Evolutionary conservation across 2,113 vertebrate species (phyloP), one percentile per base, ranked within the genome.

Genomic region (Halcyon senegalensis): DNA sequence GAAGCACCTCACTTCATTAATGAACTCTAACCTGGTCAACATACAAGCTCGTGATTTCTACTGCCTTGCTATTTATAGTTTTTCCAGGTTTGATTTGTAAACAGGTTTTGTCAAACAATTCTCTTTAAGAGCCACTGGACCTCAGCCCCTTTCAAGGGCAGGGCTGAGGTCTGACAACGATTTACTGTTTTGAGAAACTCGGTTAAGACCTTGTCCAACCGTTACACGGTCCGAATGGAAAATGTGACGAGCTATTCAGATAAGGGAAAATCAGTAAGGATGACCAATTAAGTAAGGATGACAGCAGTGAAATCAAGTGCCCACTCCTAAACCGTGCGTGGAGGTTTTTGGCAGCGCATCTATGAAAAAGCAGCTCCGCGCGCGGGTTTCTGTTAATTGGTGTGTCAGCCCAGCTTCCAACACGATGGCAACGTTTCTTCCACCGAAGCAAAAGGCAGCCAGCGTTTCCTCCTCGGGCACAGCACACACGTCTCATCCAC

Each of bases 191-290:
- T 14, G 4, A 69, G 53, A 88, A 81, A 78, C 51, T 66, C 4
- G 8, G 15, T 9, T 8, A 37, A 43, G 67, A 51, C 28, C 66
- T 53, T n/a, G 56, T 21, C 46, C 60, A 51, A 25, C n/a, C 33
- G 4, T 20, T 55, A 39, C 37, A 39, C 20, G 12, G 63, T 5
- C 24, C 43, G 48, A 37, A 67, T 13, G 1, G 4, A 83, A 80
- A 86, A 69, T 6, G 7, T 20, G 44, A 30, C 0, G 1, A 84
- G 30, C 0, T 0, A 30, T 37, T 69, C 14, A 50, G 73, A 5
- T 24, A 16, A 83, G 62, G 35, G 21, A 51, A 62, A 27, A 41
- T 27, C 31, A 51, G n/a, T 11, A 10, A 30, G 46, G 70, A 72
- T 94, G 91, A 92, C 35, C 60, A 39, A 27, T 17, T 27, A 11